phyloP scores from a whole-genome alignment of 2,113 vertebrate genomes.

The Eira barbara region DNA sequence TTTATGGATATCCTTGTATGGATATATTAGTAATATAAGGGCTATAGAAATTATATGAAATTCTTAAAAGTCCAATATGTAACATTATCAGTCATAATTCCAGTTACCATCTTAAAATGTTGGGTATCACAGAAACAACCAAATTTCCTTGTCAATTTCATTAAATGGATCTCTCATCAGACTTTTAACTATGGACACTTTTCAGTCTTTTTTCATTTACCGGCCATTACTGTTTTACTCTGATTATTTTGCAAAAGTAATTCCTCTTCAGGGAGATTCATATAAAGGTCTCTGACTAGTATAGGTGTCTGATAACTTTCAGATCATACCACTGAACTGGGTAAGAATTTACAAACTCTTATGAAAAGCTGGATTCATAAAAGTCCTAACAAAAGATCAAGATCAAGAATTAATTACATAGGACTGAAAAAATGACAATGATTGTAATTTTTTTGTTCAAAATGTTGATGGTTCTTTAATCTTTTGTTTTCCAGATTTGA shows the following conservation, averaged over 20 bases:
- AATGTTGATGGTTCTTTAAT: no score
- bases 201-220: not conserved
- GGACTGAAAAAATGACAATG: no score
- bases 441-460: no score
- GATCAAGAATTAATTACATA: not conserved
- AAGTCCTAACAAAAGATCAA: not conserved
- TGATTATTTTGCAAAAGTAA: not conserved
- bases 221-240: not conserved
- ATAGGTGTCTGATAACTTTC: not conserved
- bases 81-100: not conserved
- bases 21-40: not conserved
- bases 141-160: not conserved
- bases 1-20: not conserved
- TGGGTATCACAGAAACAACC: not conserved
- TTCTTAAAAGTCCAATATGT: not conserved
- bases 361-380: not conserved
- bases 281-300: not conserved
- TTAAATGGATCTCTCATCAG: not conserved
- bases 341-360: not conserved
- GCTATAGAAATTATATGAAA: not conserved
- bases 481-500: no score
- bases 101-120: not conserved
- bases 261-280: not conserved
- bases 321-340: not conserved
- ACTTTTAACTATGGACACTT: not conserved